Conservation (phyloP, 2,797 vertebrate species). For the Hyperoplus immaculatus region DNA sequence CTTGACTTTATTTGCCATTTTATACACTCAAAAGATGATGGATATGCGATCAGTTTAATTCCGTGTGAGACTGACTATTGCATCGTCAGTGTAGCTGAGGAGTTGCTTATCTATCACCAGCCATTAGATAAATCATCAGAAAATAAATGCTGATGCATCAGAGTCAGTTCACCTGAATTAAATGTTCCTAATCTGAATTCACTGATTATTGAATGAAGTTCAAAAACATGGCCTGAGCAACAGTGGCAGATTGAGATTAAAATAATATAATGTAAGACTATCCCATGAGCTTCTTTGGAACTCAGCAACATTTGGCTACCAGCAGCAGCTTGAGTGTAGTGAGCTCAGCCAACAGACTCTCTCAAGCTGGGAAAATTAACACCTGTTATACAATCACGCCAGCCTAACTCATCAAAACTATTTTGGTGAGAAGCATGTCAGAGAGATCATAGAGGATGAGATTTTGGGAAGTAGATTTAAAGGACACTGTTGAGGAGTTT, state of each 20-base stretch:
- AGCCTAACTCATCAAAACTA: slow-evolving; percentile 26
- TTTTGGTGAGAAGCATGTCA: slow-evolving; percentile 4
- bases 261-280: slow-evolving; percentile 4
- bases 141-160: background rate
- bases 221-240: slow-evolving; percentile 11
- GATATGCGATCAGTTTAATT: background rate
- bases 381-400: slow-evolving; percentile 41
- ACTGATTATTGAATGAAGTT: slow-evolving; percentile 11
- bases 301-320: slow-evolving; percentile 16
- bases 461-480: slow-evolving; percentile 1
- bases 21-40: background rate
- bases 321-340: slow-evolving; percentile 35
- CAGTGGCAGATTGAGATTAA: slow-evolving; percentile 37
- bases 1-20: slow-evolving; percentile 11
- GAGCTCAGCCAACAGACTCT: slow-evolving; percentile 27
- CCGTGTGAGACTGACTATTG: background rate
- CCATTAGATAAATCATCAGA: slow-evolving; percentile 5
- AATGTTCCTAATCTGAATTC: slow-evolving; percentile 10
- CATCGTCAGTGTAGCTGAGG: background rate
- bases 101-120: slow-evolving; percentile 6
- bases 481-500: slow-evolving; percentile 18
- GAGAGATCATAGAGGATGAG: background rate
- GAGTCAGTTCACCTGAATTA: slow-evolving; percentile 14
- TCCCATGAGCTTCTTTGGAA: slow-evolving; percentile 8
- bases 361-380: slow-evolving; percentile 38